Evolutionary conservation across 1,140 invertebrate genomes (phyloP), one percentile per base, ranked within the genome.

Genomic region (Acromyrmex heyeri): DNA sequence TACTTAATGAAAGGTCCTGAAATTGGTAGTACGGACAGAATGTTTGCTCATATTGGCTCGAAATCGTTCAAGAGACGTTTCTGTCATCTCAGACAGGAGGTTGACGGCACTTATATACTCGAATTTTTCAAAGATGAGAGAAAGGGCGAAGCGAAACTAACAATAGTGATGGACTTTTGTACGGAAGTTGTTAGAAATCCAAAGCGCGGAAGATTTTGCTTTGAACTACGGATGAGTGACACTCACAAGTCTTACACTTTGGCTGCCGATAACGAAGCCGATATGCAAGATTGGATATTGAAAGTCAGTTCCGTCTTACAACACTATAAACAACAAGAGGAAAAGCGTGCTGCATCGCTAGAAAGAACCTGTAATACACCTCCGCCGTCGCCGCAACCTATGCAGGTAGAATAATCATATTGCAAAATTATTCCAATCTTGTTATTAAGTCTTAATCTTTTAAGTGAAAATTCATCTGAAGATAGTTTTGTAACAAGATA

Each of bases 101-200:
- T 98, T 48, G 98, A 99, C 95, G 98, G 98, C 14, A 98, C 98
- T 0, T 98, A 98, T 91, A 97, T 98, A 91, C 96, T 99, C 27
- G 98, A 99, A 95, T 96, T 99, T 91, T 98, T 98, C 93, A 99
- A 99, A 95, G 98, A 99, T 95, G 98, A 99, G 77, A 98, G 97
- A 92, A 98, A 98, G 95, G 97, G 96, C 3, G 98, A 99, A 92
- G 97, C 97, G 1, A 99, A 99, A 95, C 96, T 98, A 85, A 97
- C 98, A n/a, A 98, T 99, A 94, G 98, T 98, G 86, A 97, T 99
- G 97, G 98, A 99, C 94, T 98, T 98, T 95, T 99, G 98, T 92
- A 97, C 97, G 2, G 98, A 98, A 94, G 97, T 99, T 90, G 96
- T 98, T 65, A 97, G 97, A 97, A 98, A 98, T 96, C 94, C 97